phyloP scores from a whole-genome alignment of 2,113 vertebrate species.

The Pardalotus punctatus region DNA sequence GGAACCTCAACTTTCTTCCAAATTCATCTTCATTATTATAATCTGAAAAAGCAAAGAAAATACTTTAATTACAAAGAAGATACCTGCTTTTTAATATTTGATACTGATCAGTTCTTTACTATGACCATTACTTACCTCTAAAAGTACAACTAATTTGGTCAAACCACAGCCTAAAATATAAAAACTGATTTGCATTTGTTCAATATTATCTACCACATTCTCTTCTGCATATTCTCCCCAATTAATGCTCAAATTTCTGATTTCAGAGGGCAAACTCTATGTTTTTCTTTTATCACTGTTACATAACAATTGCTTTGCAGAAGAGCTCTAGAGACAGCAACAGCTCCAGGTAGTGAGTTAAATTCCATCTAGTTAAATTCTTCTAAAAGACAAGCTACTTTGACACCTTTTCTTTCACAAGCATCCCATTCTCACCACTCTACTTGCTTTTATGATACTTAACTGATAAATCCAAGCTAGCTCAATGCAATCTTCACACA shows the following conservation, averaged over 20 bases:
- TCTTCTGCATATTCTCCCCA: background rate
- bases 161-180: background rate
- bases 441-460: background rate
- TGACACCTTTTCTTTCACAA: background rate
- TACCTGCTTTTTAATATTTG: constrained; percentile 25
- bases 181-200: background rate
- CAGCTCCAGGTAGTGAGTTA: background rate
- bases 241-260: background rate
- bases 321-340: background rate
- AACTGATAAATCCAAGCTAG: background rate
- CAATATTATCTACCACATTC: background rate
- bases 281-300: background rate
- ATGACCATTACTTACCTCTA: background rate
- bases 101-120: constrained; percentile 20
- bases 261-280: background rate
- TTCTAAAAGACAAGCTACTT: background rate
- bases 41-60: constrained; percentile 78
- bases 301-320: background rate
- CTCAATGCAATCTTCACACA: background rate
- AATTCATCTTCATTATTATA: constrained; percentile 94
- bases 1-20: constrained; percentile 91
- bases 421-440: background rate
- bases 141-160: background rate
- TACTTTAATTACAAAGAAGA: constrained; percentile 21
- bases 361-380: background rate